A percentile compares a stretch with the other conserved stretches of the same genome.
These are phyloP conservation scores for Sturnus vulgaris DNA, from an alignment of 2,113 vertebrate genomes.

Conservation along the genomic window DNA sequence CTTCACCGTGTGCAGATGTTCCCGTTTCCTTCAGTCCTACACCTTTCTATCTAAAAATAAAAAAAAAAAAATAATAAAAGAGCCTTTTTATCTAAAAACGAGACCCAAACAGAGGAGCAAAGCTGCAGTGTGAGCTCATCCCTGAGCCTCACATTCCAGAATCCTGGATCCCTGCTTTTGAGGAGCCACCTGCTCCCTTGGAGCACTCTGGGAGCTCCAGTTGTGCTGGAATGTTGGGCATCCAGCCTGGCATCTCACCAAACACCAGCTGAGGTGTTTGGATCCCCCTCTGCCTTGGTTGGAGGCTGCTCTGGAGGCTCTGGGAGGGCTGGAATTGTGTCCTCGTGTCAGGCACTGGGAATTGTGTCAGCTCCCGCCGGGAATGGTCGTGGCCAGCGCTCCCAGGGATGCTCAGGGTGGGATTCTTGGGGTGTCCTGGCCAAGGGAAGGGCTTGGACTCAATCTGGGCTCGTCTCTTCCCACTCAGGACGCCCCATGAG, in stretches of 20 bases:
- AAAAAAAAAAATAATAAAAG: too few species aligned
- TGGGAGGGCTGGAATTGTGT: neutral
- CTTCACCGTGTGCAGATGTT: neutral
- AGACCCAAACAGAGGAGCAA: neutral
- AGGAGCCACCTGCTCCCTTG: neutral
- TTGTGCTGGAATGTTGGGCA: neutral
- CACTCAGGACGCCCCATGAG: neutral
- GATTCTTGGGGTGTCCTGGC: fast-evolving
- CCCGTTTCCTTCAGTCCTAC: fast-evolving
- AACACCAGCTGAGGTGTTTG: neutral
- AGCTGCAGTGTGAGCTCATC: neutral
- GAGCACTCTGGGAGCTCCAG: fast-evolving
- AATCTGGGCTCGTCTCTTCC: fast-evolving
- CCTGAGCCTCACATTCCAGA: neutral
- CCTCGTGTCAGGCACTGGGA: neutral
- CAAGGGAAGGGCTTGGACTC: neutral
- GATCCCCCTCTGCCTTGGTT: neutral
- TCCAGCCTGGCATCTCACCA: neutral
- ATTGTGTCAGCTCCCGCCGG: neutral
- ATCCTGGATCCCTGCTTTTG: neutral
- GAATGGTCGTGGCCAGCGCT: neutral
- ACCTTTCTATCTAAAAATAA: neutral
- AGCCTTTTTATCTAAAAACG: neutral
- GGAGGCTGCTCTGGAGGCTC: neutral
- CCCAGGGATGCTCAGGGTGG: neutral